These are phyloP conservation scores for Sesamia inferens DNA, from an alignment of 2,888 invertebrate genomes.

Conservation along the genomic window DNA sequence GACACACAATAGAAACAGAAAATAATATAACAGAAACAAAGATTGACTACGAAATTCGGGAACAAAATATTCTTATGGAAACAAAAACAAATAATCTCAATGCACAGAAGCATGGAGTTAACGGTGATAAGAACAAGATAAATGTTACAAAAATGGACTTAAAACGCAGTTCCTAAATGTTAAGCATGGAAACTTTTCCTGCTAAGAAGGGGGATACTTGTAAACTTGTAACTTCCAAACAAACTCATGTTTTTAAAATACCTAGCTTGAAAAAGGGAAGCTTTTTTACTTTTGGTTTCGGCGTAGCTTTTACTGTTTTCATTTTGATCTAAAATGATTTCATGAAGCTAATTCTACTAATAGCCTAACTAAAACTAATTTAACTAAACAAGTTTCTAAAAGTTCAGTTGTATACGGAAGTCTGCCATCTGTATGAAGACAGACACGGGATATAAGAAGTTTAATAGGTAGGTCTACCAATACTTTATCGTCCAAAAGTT, in stretches of 20 bases:
- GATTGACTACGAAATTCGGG: not conserved
- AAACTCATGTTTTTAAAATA: conserved; percentile 45
- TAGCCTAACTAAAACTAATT: not conserved
- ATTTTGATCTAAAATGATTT: not conserved
- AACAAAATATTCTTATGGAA: not conserved
- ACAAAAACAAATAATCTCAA: conserved; percentile 12
- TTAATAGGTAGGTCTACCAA: not conserved
- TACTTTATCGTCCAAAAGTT: not conserved
- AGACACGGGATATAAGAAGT: not conserved
- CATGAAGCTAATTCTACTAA: not conserved
- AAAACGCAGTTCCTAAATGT: conserved; percentile 43
- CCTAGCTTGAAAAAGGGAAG: conserved; percentile 26
- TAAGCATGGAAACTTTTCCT: conserved; percentile 44
- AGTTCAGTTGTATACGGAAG: too few relatives aligned
- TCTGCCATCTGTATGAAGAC: not conserved
- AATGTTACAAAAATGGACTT: conserved; percentile 44
- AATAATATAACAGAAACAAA: not conserved
- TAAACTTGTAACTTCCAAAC: conserved; percentile 41
- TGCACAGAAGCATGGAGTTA: conserved; percentile 21
- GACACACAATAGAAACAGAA: not conserved
- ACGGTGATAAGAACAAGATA: conserved; percentile 32
- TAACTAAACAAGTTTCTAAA: not conserved
- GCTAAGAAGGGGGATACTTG: conserved; percentile 28
- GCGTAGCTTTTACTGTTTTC: conserved; percentile 1
- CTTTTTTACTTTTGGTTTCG: not conserved